Evolutionary conservation across 37 sponge, comb jelly and placozoan genomes (phyloP).

Genomic region (Cliona cf. orientalis): DNA sequence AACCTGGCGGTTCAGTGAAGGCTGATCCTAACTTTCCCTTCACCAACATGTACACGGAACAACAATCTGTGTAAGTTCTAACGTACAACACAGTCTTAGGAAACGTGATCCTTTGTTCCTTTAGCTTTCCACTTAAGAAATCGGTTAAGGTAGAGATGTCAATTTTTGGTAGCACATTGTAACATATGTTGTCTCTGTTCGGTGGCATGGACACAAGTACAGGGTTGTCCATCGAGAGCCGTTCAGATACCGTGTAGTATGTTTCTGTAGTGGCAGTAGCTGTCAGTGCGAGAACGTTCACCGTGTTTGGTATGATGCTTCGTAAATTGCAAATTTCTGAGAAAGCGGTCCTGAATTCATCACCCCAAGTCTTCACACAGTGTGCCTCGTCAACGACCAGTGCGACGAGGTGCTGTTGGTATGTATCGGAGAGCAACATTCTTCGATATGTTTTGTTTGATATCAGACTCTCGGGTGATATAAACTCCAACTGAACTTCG

Average conservation of each 20-base stretch:
- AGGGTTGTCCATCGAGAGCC: conserved; percentile 13
- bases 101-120: neutral
- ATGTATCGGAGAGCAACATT: conserved; percentile 6
- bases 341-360: conserved; percentile 40
- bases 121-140: conserved; percentile 1
- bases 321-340: conserved; percentile 33
- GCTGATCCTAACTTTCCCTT: conserved; percentile 14
- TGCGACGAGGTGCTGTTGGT: conserved; percentile 16
- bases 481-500: too few species aligned
- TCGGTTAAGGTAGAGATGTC: neutral
- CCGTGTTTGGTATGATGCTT: conserved; percentile 39
- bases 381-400: conserved; percentile 62
- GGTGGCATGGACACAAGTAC: conserved; percentile 33
- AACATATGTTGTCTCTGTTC: conserved; percentile 21
- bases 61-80: conserved; percentile 15
- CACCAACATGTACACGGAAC: conserved; percentile 7
- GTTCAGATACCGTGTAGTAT: conserved; percentile 4
- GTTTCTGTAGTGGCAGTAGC: conserved; percentile 51
- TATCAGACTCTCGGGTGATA: too few species aligned
- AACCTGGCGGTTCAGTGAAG: conserved; percentile 58
- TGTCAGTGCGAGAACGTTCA: conserved; percentile 33
- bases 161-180: conserved; percentile 15
- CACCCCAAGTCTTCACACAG: conserved; percentile 68
- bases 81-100: conserved; percentile 52
- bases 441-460: conserved; percentile 6